Base-by-base conservation (phyloP, 2,113 vertebrate species). In the Trochalopteron elliotii region DNA sequence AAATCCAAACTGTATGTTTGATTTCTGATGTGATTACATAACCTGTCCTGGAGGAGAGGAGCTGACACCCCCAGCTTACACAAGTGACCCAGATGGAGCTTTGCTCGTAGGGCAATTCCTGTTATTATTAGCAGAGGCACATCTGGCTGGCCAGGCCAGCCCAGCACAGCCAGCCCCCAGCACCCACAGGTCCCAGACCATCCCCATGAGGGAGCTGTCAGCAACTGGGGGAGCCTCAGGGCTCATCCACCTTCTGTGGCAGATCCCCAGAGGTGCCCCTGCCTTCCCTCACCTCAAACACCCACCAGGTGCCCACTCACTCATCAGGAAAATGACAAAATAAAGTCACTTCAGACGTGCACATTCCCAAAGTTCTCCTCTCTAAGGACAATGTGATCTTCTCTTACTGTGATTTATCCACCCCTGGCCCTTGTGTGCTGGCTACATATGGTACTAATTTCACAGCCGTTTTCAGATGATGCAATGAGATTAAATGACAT, bases 51-150 rank as follows among this genome's bases (percentile, higher is more conserved):
- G 23, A 92, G 90, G 80, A 88, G 86, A 83, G 9, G 7, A 67
- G 80, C 52, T 0, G 0, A 30, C 25, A 55, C 71, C 86, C 86
- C 0, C 5, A 2, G 94, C 91, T 94, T 70, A 95, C 1, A 53
- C 44, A 71, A 92, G 55, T 1, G 4, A 55, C 83, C 89, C 91
- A 95, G 86, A 92, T 91, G 91, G 83, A 93, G 83, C 83, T 60
- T n/a, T 67, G 86, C 86, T 92, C 40, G 0, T 31, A 31, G 91
- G 85, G 89, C 91, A 92, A 8, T 55, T 92, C 71, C 89, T 42
- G 86, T 86, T 95, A 67, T 92, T 86, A 93, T 94, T 93, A 96
- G 89, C 88, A 80, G 25, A 77, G 60, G 60, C 93, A 96, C 95
- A 97, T 95, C 91, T 94, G 95, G 80, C 91, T 65, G 55, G 39